Base-by-base conservation (phyloP, 2,113 vertebrate species). In the Emydocephalus ijimae region DNA sequence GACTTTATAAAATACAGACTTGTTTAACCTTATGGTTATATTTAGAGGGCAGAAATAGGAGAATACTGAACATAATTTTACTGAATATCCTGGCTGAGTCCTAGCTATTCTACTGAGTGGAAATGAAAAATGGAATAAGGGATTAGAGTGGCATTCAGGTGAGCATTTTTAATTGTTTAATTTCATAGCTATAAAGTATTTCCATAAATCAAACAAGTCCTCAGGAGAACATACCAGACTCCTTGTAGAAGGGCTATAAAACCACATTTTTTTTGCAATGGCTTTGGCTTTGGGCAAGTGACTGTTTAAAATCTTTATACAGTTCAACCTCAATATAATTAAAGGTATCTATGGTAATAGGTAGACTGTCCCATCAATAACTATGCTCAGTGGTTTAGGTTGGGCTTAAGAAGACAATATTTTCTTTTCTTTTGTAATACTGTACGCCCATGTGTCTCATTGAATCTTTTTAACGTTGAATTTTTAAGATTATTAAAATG, bases 21-120 rank as follows among this genome's bases (percentile, higher is more conserved):
- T 93, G 50, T 55, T 91, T 56, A n/a, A 74, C 1, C 0, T 0
- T 48, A 0, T 21, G 1, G 56, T 39, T 29, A 54, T 55, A 15
- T 1, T 91, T 91, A 87, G 91, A 34, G 1, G 21, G 3, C 7
- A 56, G 48, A 34, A 95, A 92, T 10, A 43, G n/a, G 50, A n/a
- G 24, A 5, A 50, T 50, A 74, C 12, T 9, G 0, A 94, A 92
- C 88, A 0, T 39, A 3, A 12, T 85, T 0, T 48, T 1, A 9
- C 14, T 64, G 29, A 24, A 43, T 54, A 81, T 3, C 6, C 57
- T 21, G 39, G 29, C 61, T 88, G 23, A 34, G 15, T 26, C 24
- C 57, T 64, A 15, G 24, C 1, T 89, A n/a, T 50, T 91, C 21
- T 11, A 86, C 57, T 8, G 23, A 29, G 52, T 50, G n/a, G 43